Evolutionary conservation across 2,113 vertebrate genomes (phyloP).

Genomic region (Phainopepla nitens): DNA sequence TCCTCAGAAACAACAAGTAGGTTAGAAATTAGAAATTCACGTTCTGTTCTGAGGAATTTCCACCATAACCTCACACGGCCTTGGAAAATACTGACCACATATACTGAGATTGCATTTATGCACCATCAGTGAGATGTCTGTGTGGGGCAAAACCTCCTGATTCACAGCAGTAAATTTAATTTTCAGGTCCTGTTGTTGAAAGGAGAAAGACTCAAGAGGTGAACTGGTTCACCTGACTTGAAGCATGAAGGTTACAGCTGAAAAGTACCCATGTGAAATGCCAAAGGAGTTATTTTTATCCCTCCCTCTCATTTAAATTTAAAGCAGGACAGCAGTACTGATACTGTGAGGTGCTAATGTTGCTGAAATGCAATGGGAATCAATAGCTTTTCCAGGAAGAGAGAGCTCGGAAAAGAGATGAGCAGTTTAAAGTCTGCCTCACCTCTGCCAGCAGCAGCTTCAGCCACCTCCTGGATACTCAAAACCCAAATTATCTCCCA

Average conservation of each 20-base stretch:
- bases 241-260: background rate
- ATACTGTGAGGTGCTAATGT: background rate
- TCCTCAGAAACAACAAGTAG: background rate
- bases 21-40: background rate
- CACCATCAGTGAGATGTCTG: background rate
- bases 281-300: background rate
- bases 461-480: background rate
- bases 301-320: background rate
- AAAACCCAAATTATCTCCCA: background rate
- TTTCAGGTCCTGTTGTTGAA: background rate
- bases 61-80: background rate
- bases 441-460: slow-evolving; percentile 5
- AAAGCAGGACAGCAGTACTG: background rate
- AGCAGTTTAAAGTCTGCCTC: background rate
- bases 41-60: background rate
- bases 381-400: background rate
- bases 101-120: background rate
- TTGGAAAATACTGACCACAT: background rate
- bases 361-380: background rate
- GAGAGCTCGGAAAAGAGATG: background rate
- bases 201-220: background rate
- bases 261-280: background rate
- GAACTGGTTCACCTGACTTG: background rate
- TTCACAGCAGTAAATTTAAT: background rate
- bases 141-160: background rate